These are phyloP conservation scores for Phylloscopus collybita DNA, from an alignment of 2,797 vertebrate genomes.

Conservation along the genomic window DNA sequence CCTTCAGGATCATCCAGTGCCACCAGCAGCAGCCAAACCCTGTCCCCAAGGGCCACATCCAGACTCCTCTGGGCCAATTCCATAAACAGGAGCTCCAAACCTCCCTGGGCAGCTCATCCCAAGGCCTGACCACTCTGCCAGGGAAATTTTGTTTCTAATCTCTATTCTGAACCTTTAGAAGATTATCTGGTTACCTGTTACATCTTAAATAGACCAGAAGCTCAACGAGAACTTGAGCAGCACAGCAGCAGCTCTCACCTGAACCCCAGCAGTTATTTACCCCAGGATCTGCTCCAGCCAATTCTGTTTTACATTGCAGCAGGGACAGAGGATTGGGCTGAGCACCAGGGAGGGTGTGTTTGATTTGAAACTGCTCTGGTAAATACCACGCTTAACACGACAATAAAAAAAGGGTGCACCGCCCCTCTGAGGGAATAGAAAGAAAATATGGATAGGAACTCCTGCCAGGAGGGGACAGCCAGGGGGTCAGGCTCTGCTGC, in stretches of 20 bases:
- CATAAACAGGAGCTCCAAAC: neutral
- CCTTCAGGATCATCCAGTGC: rapidly evolving
- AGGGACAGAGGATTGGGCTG: neutral
- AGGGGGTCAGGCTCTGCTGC: neutral
- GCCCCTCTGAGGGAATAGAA: neutral
- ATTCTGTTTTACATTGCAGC: neutral
- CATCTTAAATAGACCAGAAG: neutral
- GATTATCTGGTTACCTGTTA: neutral
- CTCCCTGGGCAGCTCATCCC: neutral
- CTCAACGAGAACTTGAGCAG: neutral
- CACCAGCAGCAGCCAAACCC: neutral
- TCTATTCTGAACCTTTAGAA: neutral
- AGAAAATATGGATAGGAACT: neutral
- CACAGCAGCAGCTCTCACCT: neutral
- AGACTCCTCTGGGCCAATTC: neutral
- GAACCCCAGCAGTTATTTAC: neutral
- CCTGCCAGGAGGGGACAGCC: neutral
- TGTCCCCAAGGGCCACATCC: neutral
- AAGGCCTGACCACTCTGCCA: neutral
- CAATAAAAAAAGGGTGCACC: neutral
- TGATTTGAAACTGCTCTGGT: neutral
- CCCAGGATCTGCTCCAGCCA: neutral
- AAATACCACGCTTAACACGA: neutral
- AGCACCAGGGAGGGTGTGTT: neutral
- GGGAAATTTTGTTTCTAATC: neutral